Percentiles rank a stretch among this genome's conserved stretches.
Conservation (phyloP, 30 jellyfish, hydroid and myxozoan species). For the Clytia hemisphaerica region DNA sequence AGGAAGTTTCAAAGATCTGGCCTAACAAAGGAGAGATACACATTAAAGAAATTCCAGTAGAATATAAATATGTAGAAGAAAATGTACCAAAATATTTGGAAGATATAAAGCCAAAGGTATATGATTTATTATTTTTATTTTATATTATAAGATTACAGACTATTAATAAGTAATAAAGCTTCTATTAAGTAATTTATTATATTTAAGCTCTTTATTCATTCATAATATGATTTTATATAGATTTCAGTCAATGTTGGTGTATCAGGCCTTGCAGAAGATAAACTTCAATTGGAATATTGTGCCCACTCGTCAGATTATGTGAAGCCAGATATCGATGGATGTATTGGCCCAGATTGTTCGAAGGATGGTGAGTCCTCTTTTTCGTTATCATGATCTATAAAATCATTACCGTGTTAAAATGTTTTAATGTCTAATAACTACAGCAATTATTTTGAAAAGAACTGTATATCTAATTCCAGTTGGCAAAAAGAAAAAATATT, state of each 20-base stretch:
- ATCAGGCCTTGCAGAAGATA: slow-evolving; percentile 44
- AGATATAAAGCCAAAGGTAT: slow-evolving; percentile 48
- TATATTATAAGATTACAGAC: no score
- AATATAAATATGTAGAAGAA: slow-evolving; percentile 52
- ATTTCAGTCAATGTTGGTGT: slow-evolving; percentile 79
- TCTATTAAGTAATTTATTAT: no score
- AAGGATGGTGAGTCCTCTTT: no score
- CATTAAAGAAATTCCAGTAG: slow-evolving; percentile 64
- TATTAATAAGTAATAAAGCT: no score
- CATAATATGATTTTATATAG: slow-evolving; percentile 8
- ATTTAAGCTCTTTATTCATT: not conserved
- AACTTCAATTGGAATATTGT: slow-evolving; percentile 46
- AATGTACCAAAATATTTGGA: slow-evolving; percentile 36
- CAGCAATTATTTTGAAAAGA: no score
- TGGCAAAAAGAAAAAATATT: no score
- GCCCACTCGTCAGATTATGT: slow-evolving; percentile 69
- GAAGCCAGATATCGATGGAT: slow-evolving; percentile 38
- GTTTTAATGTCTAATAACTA: no score
- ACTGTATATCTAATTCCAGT: no score
- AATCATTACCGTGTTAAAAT: no score
- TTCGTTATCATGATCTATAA: no score
- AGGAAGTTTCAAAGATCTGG: not conserved
- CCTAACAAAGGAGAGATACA: slow-evolving; percentile 19
- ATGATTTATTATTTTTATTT: no score
- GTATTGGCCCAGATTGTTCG: slow-evolving; percentile 24